A percentile compares a stretch with the other conserved stretches of the same genome.
These are phyloP conservation scores for Drosophila orosa DNA, from an alignment of 1,140 invertebrate species.

Conservation along the genomic window DNA sequence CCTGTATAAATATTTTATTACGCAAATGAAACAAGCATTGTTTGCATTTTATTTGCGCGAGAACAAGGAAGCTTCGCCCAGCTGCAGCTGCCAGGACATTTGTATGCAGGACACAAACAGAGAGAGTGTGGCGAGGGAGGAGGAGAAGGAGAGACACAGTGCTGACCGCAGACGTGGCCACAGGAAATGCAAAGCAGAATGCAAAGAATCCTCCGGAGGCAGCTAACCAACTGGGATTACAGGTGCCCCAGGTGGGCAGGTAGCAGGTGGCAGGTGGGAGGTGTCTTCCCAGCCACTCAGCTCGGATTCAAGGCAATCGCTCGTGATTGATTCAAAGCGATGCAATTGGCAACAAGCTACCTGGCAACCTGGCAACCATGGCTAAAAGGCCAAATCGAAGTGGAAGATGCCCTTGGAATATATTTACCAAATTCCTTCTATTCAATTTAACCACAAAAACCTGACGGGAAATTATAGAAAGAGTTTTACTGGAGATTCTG, in stretches of 20 bases:
- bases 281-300: neutral
- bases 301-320: slow-evolving; percentile 35
- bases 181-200: slow-evolving; percentile 64
- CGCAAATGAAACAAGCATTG: slow-evolving; percentile 80
- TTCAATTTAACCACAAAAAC: neutral
- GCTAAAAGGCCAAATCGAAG: neutral
- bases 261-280: neutral
- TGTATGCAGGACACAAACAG: slow-evolving; percentile 54
- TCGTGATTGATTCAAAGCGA: slow-evolving; percentile 44
- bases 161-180: slow-evolving; percentile 53
- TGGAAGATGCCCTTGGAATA: neutral
- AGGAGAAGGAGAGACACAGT: slow-evolving; percentile 23
- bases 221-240: slow-evolving; percentile 18
- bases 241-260: neutral
- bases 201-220: slow-evolving; percentile 48
- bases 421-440: neutral
- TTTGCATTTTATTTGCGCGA: slow-evolving; percentile 76
- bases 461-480: neutral
- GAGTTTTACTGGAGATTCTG: neutral
- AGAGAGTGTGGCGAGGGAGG: too few species aligned
- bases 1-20: slow-evolving; percentile 82
- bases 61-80: slow-evolving; percentile 30
- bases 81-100: slow-evolving; percentile 35
- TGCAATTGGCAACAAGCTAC: slow-evolving; percentile 35
- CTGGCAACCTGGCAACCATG: neutral